These are phyloP conservation scores for Bursaphelenchus okinawaensis DNA, from an alignment of 2,888 invertebrate species.

Conservation along the genomic window DNA sequence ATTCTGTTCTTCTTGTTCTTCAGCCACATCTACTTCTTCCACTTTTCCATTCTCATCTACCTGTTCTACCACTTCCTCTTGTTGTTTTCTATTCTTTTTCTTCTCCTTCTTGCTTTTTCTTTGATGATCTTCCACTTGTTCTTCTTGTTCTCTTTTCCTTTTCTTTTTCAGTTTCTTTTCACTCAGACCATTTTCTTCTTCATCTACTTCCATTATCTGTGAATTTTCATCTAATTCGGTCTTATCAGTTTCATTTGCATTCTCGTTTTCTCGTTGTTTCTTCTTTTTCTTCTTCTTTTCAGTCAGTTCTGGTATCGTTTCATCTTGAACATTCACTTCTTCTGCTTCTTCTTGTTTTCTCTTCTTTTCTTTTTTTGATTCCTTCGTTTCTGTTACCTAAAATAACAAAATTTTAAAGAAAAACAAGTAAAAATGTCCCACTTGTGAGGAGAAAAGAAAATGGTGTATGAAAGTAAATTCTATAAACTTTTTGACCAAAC, in stretches of 20 bases:
- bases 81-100: not conserved
- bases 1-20: not conserved
- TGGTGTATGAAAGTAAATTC: too few species aligned
- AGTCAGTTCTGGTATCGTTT: not conserved
- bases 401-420: not conserved
- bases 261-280: not conserved
- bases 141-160: not conserved
- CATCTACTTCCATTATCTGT: not conserved
- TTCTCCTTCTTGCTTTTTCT: not conserved
- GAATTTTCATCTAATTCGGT: not conserved
- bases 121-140: not conserved
- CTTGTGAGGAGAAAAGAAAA: too few species aligned
- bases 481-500: too few species aligned
- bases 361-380: constrained; percentile 1
- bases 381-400: not conserved
- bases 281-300: constrained; percentile 9
- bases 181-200: not conserved
- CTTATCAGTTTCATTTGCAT: not conserved
- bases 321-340: not conserved
- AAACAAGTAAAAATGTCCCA: not conserved
- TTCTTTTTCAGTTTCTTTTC: not conserved
- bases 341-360: constrained; percentile 1
- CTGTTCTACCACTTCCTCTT: not conserved
- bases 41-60: not conserved
- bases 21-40: not conserved